Conservation (phyloP, 2,797 vertebrate species). For the Sebastes iracundus region DNA sequence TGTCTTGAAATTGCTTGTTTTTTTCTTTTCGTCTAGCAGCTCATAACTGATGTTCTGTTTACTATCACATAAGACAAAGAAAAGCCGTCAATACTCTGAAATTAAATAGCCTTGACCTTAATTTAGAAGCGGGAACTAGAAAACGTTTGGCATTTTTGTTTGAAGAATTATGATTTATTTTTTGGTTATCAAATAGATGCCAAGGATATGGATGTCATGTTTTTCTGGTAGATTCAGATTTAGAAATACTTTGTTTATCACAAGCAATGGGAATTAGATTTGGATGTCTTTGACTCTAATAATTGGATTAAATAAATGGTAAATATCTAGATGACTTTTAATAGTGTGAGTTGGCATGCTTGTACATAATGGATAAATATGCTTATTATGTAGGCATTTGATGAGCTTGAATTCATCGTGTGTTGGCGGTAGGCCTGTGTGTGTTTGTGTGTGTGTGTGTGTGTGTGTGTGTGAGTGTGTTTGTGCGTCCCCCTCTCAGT, state of each 20-base stretch:
- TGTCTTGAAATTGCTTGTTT: not conserved
- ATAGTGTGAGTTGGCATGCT: conserved; percentile 12
- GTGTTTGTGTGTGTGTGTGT: not conserved
- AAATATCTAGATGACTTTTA: conserved; percentile 2
- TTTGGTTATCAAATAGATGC: not conserved
- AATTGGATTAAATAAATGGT: not conserved
- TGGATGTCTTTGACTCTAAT: conserved; percentile 16
- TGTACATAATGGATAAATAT: conserved; percentile 34
- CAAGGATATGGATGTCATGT: not conserved
- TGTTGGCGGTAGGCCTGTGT: conserved; percentile 35
- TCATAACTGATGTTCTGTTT: not conserved
- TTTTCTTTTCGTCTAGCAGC: not conserved
- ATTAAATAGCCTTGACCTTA: not conserved
- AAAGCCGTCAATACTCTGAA: not conserved
- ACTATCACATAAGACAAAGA: not conserved
- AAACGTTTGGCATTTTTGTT: not conserved
- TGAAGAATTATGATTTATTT: not conserved
- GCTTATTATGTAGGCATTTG: conserved; percentile 26
- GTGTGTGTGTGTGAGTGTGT: not conserved
- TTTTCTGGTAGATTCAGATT: not conserved
- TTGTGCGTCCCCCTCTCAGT: conserved; percentile 9
- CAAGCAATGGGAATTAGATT: conserved; percentile 4
- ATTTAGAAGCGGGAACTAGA: not conserved
- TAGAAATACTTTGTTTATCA: conserved; percentile 3
- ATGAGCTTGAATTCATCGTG: conserved; percentile 25